phyloP scores from a whole-genome alignment of 2,888 invertebrate species.

The Cryptus viduatorius region DNA sequence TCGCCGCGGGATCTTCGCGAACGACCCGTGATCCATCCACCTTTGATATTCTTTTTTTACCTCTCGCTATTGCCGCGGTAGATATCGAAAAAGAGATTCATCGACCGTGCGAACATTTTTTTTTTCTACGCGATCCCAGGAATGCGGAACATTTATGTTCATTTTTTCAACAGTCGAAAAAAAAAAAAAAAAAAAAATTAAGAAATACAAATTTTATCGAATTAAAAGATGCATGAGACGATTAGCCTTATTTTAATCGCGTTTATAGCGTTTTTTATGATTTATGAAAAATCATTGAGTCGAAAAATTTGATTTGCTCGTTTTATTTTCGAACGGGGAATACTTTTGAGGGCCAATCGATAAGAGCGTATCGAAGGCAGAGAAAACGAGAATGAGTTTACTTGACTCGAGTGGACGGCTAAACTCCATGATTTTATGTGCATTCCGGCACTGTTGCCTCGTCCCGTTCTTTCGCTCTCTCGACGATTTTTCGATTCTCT shows the following conservation, averaged over 20 bases:
- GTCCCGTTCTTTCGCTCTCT: slow-evolving; percentile 5
- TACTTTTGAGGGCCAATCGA: background rate
- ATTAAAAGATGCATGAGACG: too few relatives aligned
- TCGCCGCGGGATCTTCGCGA: slow-evolving; percentile 54
- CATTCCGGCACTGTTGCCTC: slow-evolving; percentile 75
- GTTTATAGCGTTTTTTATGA: too few relatives aligned
- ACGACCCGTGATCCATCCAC: slow-evolving; percentile 25
- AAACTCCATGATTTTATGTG: slow-evolving; percentile 79
- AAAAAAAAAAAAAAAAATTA: too few relatives aligned
- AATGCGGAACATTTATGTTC: slow-evolving; percentile 37
- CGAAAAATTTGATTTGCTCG: background rate
- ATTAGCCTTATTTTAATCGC: too few relatives aligned
- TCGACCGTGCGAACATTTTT: background rate
- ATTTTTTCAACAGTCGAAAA: background rate
- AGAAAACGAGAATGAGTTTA: slow-evolving; percentile 48
- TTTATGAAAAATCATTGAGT: background rate
- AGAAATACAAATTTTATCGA: too few relatives aligned
- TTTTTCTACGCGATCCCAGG: background rate
- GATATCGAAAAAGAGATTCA: slow-evolving; percentile 11
- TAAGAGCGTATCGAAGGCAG: slow-evolving; percentile 21
- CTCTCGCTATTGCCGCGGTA: background rate
- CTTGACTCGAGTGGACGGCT: slow-evolving; percentile 69
- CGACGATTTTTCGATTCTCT: slow-evolving; percentile 56
- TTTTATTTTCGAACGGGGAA: background rate
- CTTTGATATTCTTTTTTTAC: slow-evolving; percentile 36